phyloP scores from a whole-genome alignment of 2,113 vertebrate species.

The Passerina amoena region DNA sequence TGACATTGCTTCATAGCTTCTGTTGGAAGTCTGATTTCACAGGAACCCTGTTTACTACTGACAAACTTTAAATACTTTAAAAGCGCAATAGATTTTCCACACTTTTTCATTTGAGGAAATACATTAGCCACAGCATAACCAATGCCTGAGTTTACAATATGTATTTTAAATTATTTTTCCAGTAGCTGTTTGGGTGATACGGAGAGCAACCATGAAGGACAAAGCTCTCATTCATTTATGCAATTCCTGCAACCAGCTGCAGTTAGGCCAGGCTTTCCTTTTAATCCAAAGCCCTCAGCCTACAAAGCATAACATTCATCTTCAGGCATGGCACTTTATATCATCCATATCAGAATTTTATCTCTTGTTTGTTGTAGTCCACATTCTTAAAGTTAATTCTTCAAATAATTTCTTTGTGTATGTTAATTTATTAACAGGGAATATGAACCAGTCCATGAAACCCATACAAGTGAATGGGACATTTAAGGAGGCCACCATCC shows the following conservation, averaged over 20 bases:
- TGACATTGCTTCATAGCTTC: rapidly evolving
- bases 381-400: neutral
- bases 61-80: neutral
- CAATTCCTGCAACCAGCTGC: neutral
- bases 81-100: neutral
- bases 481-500: neutral
- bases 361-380: neutral
- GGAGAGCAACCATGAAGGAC: neutral
- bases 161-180: neutral
- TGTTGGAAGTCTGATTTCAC: neutral
- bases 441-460: neutral
- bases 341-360: neutral
- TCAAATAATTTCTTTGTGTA: neutral
- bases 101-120: neutral
- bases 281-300: neutral
- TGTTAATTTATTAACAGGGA: neutral
- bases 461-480: neutral
- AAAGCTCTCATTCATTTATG: neutral
- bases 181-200: neutral
- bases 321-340: neutral
- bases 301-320: neutral
- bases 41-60: neutral
- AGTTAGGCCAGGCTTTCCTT: neutral
- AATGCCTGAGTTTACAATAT: neutral
- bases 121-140: neutral